Evolutionary conservation across 2,113 vertebrate species (phyloP).

Genomic region (Pao palembangensis): DNA sequence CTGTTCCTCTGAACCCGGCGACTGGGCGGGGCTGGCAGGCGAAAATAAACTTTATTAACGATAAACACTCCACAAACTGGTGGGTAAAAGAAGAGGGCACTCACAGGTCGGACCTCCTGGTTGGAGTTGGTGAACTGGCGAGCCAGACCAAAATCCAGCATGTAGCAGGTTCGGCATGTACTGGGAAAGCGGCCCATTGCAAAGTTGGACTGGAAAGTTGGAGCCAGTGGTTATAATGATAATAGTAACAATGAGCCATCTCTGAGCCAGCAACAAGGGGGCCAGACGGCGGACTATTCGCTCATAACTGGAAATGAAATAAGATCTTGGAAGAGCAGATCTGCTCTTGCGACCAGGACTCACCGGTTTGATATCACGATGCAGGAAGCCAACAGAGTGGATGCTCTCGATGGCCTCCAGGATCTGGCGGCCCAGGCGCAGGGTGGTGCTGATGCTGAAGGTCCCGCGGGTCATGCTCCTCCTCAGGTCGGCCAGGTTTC

Average conservation of each 20-base stretch:
- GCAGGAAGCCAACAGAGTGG: conserved; percentile 96
- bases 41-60: conserved; percentile 17
- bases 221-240: not conserved
- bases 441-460: conserved; percentile 92
- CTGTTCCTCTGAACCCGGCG: conserved; percentile 95
- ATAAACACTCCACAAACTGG: not conserved
- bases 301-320: not conserved
- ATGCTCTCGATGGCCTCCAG: conserved; percentile 97
- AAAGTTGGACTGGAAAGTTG: conserved; percentile 87
- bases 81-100: conserved; percentile 45
- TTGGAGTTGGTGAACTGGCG: conserved; percentile 98
- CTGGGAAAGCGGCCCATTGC: conserved; percentile 98
- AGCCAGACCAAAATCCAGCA: conserved; percentile 98
- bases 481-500: conserved; percentile 94
- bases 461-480: conserved; percentile 92
- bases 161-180: conserved; percentile 96
- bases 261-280: conserved; percentile 5
- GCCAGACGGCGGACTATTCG: conserved; percentile 1
- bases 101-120: conserved; percentile 97
- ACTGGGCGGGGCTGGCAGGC: conserved; percentile 87
- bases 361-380: conserved; percentile 98
- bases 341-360: conserved; percentile 32
- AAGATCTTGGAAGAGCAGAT: not conserved
- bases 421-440: conserved; percentile 93
- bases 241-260: not conserved